Evolutionary conservation across 2,888 invertebrate genomes (phyloP).

Genomic region (Cheiracanthium punctorium): DNA sequence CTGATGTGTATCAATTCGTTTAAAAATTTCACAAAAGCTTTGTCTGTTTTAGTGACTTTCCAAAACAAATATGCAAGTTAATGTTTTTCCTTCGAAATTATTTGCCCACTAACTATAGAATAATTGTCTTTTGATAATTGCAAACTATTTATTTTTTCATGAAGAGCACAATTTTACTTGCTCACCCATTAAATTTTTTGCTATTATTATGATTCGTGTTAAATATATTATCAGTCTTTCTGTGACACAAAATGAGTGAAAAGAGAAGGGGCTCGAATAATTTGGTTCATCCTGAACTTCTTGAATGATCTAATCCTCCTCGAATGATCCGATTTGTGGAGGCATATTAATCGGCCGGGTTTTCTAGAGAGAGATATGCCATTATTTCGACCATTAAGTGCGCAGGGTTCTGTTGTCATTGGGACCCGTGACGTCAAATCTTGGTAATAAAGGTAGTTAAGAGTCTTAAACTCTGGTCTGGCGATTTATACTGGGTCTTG

Average conservation of each 20-base stretch:
- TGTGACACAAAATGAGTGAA: background rate
- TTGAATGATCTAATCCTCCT: background rate
- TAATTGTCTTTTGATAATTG: too few species aligned
- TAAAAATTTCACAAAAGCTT: too few species aligned
- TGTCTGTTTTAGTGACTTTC: too few species aligned
- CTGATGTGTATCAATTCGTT: too few species aligned
- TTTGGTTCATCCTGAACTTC: background rate
- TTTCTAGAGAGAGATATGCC: slow-evolving; percentile 13
- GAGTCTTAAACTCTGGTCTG: slow-evolving; percentile 69
- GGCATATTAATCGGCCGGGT: background rate
- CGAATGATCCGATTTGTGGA: slow-evolving; percentile 10
- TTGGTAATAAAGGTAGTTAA: slow-evolving; percentile 70
- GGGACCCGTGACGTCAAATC: slow-evolving; percentile 23
- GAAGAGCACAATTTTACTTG: too few species aligned
- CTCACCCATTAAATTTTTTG: background rate
- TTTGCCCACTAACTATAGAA: too few species aligned
- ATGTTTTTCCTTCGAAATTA: too few species aligned
- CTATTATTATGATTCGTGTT: background rate
- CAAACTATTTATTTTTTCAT: too few species aligned
- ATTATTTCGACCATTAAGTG: slow-evolving; percentile 52
- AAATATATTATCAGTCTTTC: background rate
- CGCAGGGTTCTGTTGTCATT: slow-evolving; percentile 15
- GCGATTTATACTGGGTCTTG: slow-evolving; percentile 69
- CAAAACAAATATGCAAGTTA: too few species aligned
- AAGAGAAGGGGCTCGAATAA: background rate